These are phyloP conservation scores for Sturnus vulgaris DNA, from an alignment of 2,113 vertebrate genomes.

Conservation along the genomic window DNA sequence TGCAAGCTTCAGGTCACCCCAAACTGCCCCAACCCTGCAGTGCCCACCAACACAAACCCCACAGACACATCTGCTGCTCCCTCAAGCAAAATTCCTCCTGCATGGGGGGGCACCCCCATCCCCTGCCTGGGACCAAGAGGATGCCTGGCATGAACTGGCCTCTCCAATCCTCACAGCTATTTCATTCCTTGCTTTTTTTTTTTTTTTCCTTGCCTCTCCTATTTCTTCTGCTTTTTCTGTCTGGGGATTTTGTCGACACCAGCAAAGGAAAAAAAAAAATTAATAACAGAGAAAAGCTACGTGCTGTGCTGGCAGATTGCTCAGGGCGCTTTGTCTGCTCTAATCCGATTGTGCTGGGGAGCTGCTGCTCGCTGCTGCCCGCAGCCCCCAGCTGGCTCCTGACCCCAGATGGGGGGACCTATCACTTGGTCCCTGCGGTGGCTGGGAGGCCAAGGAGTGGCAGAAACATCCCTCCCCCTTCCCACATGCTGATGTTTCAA, in stretches of 20 bases:
- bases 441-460: not conserved
- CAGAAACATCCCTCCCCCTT: not conserved
- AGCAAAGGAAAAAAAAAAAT: slow-evolving; percentile 32
- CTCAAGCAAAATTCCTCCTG: not conserved
- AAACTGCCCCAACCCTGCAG: not conserved
- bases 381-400: not conserved
- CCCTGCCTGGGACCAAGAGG: not conserved
- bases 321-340: slow-evolving; percentile 36
- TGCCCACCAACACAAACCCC: accelerated
- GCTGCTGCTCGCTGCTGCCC: not conserved
- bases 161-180: not conserved
- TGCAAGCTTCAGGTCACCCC: accelerated
- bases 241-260: slow-evolving; percentile 40
- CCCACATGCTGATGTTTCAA: slow-evolving; percentile 35
- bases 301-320: slow-evolving; percentile 51
- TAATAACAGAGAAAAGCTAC: slow-evolving; percentile 45
- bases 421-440: not conserved
- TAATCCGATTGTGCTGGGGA: slow-evolving; percentile 42
- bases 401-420: not conserved
- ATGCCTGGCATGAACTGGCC: not conserved
- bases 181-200: not conserved
- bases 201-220: not conserved
- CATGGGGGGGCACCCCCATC: accelerated
- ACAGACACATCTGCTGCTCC: not conserved
- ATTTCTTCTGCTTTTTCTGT: slow-evolving; percentile 1